Evolutionary conservation across 2,113 vertebrate species (phyloP).

Genomic region (Apodemus speciosus): DNA sequence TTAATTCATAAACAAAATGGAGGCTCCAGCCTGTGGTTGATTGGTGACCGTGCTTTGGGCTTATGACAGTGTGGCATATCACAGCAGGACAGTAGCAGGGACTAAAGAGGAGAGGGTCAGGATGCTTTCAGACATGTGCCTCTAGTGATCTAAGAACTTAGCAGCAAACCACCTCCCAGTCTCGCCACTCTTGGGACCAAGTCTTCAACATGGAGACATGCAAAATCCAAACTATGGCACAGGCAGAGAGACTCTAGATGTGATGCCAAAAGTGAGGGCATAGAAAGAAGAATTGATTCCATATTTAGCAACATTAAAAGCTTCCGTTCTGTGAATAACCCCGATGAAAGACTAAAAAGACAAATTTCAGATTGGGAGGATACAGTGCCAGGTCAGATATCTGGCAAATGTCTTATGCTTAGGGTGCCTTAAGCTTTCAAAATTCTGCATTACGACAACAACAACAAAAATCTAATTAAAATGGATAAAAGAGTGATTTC

Average conservation of each 20-base stretch:
- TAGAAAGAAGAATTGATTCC: not conserved
- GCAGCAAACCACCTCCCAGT: not conserved
- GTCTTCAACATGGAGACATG: not conserved
- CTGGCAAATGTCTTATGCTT: not conserved
- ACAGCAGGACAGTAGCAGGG: not conserved
- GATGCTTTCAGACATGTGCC: not conserved
- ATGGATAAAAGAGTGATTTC: not conserved
- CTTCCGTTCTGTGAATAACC: not conserved
- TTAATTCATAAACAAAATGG: not conserved
- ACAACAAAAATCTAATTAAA: not conserved
- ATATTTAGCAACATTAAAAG: not conserved
- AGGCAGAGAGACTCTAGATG: not conserved
- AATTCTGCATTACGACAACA: not conserved
- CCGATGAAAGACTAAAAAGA: not conserved
- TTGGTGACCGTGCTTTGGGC: not conserved
- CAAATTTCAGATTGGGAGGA: not conserved
- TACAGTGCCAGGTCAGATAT: not conserved
- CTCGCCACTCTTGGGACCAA: not conserved
- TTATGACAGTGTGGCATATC: not conserved
- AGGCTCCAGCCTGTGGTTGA: not conserved
- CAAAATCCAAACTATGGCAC: not conserved
- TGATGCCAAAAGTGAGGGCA: not conserved
- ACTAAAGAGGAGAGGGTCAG: too few relatives aligned
- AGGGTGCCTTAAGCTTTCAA: not conserved
- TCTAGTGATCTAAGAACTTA: not conserved